These are phyloP conservation scores for Dasysyrphus tricinctus DNA, from an alignment of 2,888 invertebrate genomes.

Conservation along the genomic window DNA sequence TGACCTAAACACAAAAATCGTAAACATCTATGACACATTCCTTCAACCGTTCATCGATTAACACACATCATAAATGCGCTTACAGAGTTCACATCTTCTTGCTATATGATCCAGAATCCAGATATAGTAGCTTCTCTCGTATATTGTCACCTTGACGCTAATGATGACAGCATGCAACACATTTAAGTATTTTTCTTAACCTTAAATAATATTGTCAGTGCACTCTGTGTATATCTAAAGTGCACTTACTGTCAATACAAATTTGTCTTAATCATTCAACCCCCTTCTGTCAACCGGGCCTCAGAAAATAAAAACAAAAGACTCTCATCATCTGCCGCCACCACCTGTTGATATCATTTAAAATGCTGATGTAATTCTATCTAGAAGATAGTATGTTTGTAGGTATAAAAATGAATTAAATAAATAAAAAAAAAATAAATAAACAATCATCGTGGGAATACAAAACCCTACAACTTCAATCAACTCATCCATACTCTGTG, in stretches of 20 bases:
- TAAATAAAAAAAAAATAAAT: conserved; percentile 1
- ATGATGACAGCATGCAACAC: conserved; percentile 54
- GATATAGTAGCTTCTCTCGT: conserved; percentile 11
- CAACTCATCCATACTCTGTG: not conserved
- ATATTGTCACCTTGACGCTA: conserved; percentile 63
- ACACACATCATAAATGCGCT: conserved; percentile 28
- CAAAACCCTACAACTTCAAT: not conserved
- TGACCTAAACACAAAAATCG: conserved; percentile 47
- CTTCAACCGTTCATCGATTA: conserved; percentile 61
- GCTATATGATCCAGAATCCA: conserved; percentile 31
- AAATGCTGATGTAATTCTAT: conserved; percentile 56
- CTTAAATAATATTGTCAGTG: conserved; percentile 43
- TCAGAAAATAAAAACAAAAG: too few species aligned
- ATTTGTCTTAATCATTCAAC: conserved; percentile 57
- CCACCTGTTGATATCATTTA: conserved; percentile 62
- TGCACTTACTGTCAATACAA: conserved; percentile 40
- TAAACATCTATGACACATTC: conserved; percentile 31
- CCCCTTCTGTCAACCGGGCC: not conserved
- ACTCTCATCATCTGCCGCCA: conserved; percentile 4
- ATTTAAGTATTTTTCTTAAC: conserved; percentile 12
- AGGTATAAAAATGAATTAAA: not conserved
- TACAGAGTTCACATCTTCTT: conserved; percentile 49
- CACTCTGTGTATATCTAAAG: not conserved
- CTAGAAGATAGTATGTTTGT: not conserved
- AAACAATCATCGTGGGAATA: conserved; percentile 46